Evolutionary conservation across 2,888 invertebrate genomes (phyloP), one percentile per base, ranked within the genome.

Genomic region (Andrena minutula): DNA sequence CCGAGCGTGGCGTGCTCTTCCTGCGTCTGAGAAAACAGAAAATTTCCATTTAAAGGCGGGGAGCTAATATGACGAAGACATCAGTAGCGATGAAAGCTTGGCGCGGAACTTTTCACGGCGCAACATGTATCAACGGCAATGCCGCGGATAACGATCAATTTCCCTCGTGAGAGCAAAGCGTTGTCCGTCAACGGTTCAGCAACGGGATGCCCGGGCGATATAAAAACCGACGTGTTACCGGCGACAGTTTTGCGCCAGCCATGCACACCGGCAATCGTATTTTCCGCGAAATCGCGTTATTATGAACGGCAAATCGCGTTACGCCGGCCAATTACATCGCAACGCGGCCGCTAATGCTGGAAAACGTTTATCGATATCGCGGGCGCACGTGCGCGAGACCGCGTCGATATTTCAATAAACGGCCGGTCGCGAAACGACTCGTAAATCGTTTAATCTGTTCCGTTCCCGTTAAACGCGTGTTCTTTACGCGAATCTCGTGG

Each of bases 391-490:
- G 56, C 32, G n/a, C 58, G 56, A 20, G 49, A 20, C 28, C 63
- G 51, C 69, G 64, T 65, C 79, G 80, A 80, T 79, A 72, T 80
- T 80, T 80, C 80, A 72, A 80, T 79, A 80, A 80, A 32, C 80
- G 66, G 51, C 20, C 12, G 26, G n/a, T 23, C 49, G 49, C 79
- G 23, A 10, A 56, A 10, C 20, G 41, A 71, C 74, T 68, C 75
- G 71, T 82, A 75, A 81, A 75, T 81, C 75, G 82, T 81, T 74
- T 82, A 83, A 82, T 83, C 83, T 58, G 83, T 61, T 71, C 68
- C 26, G 74, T 66, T 77, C 70, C 51, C 66, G 76, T 77, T 80
- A 76, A 82, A 73, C 72, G 76, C 83, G 58, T 79, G 79, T 82
- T 77, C 74, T 74, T 82, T 83, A 73, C 76, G 56, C 53, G 70